Evolutionary conservation across 2,888 invertebrate genomes (phyloP).

Genomic region (Linyphia triangularis): DNA sequence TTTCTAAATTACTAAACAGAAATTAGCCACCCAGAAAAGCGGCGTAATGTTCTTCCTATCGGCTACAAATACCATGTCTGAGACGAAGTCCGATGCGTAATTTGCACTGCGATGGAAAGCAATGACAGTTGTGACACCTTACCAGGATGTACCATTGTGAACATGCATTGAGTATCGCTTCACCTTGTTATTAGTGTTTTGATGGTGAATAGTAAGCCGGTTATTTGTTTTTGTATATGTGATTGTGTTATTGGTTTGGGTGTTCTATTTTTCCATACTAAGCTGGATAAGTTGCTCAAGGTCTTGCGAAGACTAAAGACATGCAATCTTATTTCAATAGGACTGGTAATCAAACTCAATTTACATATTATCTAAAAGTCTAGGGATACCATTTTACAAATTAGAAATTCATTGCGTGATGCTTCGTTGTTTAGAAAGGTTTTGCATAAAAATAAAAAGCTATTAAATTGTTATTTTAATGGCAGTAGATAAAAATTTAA

Average conservation of each 20-base stretch:
- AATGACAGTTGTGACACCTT: background rate
- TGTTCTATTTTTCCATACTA: background rate
- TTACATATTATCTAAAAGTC: no score
- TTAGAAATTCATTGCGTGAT: no score
- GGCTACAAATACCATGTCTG: background rate
- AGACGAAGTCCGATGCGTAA: background rate
- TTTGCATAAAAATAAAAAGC: no score
- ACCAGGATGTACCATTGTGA: conserved; percentile 27
- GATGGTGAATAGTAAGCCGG: no score
- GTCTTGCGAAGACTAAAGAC: background rate
- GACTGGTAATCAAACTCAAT: no score
- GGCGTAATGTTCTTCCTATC: background rate
- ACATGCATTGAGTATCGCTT: background rate
- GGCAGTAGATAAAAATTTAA: no score
- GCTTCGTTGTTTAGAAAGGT: no score
- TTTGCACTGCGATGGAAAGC: conserved; percentile 12
- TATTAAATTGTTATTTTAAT: no score
- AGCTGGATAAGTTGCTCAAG: no score
- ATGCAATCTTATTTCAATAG: background rate
- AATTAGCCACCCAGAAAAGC: conserved; percentile 51
- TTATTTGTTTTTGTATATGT: background rate
- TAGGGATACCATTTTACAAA: no score
- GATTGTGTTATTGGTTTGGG: background rate
- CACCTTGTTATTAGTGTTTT: conserved; percentile 1
- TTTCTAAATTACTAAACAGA: conserved; percentile 36